Percentiles rank a stretch among this genome's conserved stretches.
phyloP scores from a whole-genome alignment of 2,113 vertebrate genomes.

The Hippocampus abdominalis region DNA sequence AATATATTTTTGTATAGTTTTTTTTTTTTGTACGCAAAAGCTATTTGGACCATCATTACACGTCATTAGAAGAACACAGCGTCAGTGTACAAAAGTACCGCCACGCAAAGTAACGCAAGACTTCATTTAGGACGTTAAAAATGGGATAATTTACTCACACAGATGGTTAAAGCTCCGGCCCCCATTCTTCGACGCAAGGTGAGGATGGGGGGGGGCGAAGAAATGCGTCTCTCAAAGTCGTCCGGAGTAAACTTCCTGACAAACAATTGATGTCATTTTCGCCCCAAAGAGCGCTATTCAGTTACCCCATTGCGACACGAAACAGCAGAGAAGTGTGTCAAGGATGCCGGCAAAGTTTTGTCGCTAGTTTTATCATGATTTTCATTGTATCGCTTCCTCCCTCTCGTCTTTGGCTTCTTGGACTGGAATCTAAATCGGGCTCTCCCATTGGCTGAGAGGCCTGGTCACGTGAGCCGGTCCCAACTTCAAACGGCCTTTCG shows the following conservation, averaged over 20 bases:
- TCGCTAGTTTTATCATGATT: slow-evolving; percentile 14
- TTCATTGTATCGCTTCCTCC: slow-evolving; percentile 30
- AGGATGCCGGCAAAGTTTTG: background rate
- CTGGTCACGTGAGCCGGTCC: slow-evolving; percentile 69
- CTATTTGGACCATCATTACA: background rate
- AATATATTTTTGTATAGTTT: background rate
- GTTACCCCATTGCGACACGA: slow-evolving; percentile 9
- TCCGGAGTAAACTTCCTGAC: slow-evolving; percentile 37
- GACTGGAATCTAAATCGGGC: slow-evolving; percentile 73
- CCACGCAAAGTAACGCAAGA: background rate
- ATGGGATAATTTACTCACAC: slow-evolving; percentile 78
- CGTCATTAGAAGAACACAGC: background rate
- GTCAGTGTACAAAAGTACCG: background rate
- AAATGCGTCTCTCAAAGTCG: slow-evolving; percentile 37
- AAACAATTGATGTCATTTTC: slow-evolving; percentile 15
- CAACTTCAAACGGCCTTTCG: slow-evolving; percentile 50
- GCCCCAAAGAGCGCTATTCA: slow-evolving; percentile 24
- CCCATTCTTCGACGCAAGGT: slow-evolving; percentile 76
- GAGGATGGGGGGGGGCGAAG: slow-evolving; percentile 48
- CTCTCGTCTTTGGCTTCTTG: slow-evolving; percentile 50
- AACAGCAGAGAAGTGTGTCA: slow-evolving; percentile 10
- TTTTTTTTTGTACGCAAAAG: background rate
- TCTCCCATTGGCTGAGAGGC: slow-evolving; percentile 57
- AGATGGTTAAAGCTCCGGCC: slow-evolving; percentile 85
- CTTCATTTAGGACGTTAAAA: background rate